A percentile compares a stretch with the other conserved stretches of the same genome.
phyloP scores from a whole-genome alignment of 2,888 invertebrate species.

The Eristalis arbustorum region DNA sequence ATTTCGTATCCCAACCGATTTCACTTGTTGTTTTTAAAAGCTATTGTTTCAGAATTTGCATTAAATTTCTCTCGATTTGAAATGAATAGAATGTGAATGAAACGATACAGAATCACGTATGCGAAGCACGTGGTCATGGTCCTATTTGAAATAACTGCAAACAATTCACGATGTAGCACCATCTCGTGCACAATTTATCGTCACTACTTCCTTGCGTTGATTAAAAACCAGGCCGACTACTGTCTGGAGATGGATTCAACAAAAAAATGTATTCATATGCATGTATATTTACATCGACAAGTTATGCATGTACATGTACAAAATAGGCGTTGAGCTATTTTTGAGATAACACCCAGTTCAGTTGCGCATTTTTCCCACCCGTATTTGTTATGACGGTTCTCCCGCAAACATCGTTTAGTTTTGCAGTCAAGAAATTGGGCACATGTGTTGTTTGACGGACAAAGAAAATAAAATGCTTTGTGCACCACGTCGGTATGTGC shows the following conservation, averaged over 20 bases:
- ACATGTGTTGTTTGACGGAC: background rate
- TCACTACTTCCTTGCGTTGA: slow-evolving; percentile 28
- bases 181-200: slow-evolving; percentile 16
- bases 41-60: background rate
- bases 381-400: background rate
- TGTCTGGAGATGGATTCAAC: slow-evolving; percentile 4
- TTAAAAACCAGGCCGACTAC: slow-evolving; percentile 8
- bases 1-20: background rate
- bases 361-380: slow-evolving; percentile 11
- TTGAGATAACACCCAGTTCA: slow-evolving; percentile 27
- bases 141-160: background rate
- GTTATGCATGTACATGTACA: background rate
- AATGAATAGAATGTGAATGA: background rate
- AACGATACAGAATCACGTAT: background rate
- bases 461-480: background rate
- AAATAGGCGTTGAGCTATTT: slow-evolving; percentile 20
- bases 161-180: background rate
- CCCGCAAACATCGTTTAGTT: background rate
- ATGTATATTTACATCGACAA: background rate
- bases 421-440: background rate
- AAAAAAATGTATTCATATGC: too few species aligned
- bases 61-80: background rate
- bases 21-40: background rate
- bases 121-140: background rate
- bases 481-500: background rate